Base-by-base conservation (phyloP, 2,113 vertebrate species). In the Pelecanus crispus region DNA sequence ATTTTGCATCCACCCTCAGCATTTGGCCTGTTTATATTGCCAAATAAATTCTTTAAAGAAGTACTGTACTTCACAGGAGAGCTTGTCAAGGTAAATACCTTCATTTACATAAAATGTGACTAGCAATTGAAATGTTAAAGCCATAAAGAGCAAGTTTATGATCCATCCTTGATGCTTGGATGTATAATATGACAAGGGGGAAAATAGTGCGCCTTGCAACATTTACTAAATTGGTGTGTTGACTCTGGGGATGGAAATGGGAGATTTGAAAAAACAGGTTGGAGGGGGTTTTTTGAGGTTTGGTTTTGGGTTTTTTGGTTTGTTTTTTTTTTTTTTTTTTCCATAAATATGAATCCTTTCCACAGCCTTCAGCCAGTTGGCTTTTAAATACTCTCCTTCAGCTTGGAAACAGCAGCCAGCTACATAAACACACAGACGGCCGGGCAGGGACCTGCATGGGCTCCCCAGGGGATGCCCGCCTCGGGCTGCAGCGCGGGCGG, bases 81-180 rank as follows among this genome's bases (percentile, higher is more conserved):
- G 94, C 94, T 94, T 97, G 96, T 96, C 95, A 96, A 98, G 96
- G 97, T 98, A 98, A 97, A 98, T 94, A 94, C 77, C 93, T 96
- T 97, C 86, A 92, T 97, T 97, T 97, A 95, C 90, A 95, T 91
- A 97, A 97, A 98, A 97, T 95, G 95, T 94, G 83, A 96, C 95
- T 95, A 92, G 97, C 70, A 91, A 97, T 94, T 95, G 94, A 95
- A 97, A 97, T 95, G 96, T 97, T 97, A 97, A 97, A 98, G 96
- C 89, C 95, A 96, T 96, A 96, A 97, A 97, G 97, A 97, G 93
- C 95, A 95, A 97, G 96, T 97, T 97, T 98, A 97, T 96, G 97
- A 98, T 95, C 97, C 92, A 89, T 97, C 91, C 96, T 97, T 95
- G 97, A 96, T 95, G 97, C 95, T 79, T 96, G 91, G 93, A 97